Percentiles rank a stretch among this genome's conserved stretches.
phyloP scores from a whole-genome alignment of 2,888 invertebrate species.

The Andrena marginata region DNA sequence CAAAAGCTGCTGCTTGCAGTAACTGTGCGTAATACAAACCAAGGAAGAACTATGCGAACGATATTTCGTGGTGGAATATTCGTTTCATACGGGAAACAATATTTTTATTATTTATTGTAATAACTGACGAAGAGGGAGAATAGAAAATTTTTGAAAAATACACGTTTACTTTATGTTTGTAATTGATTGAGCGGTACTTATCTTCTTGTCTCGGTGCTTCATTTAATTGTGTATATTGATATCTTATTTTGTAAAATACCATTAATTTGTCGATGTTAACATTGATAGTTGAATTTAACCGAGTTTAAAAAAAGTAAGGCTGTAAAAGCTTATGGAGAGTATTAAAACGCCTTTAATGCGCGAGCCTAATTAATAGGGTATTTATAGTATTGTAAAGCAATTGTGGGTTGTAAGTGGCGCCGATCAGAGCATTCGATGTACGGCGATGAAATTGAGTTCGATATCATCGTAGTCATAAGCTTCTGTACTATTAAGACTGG shows the following conservation, averaged over 20 bases:
- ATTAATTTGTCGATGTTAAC: neutral
- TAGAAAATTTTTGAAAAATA: constrained; percentile 19
- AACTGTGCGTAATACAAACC: constrained; percentile 39
- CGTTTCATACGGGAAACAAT: constrained; percentile 37
- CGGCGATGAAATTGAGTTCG: constrained; percentile 24
- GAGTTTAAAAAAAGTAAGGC: constrained; percentile 7
- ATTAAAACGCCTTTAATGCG: constrained; percentile 34
- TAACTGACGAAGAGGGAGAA: constrained; percentile 8
- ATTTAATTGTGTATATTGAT: constrained; percentile 1
- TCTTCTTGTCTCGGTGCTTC: constrained; percentile 6
- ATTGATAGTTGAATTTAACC: neutral
- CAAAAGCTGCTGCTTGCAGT: constrained; percentile 61
- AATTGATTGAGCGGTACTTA: constrained; percentile 16
- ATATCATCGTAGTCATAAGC: neutral
- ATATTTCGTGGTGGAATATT: constrained; percentile 39
- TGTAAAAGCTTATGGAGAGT: constrained; percentile 1
- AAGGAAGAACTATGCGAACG: constrained; percentile 31
- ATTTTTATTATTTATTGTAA: constrained; percentile 51
- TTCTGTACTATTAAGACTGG: constrained; percentile 43
- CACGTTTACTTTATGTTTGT: constrained; percentile 16
- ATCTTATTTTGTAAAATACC: constrained; percentile 16
- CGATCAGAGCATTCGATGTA: constrained; percentile 26
- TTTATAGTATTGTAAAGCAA: constrained; percentile 9
- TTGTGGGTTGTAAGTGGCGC: constrained; percentile 13
- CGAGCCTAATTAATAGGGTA: constrained; percentile 43